A percentile compares a stretch with the other conserved stretches of the same genome.
These are phyloP conservation scores for Indri indri DNA, from an alignment of 2,113 vertebrate species.

Conservation along the genomic window DNA sequence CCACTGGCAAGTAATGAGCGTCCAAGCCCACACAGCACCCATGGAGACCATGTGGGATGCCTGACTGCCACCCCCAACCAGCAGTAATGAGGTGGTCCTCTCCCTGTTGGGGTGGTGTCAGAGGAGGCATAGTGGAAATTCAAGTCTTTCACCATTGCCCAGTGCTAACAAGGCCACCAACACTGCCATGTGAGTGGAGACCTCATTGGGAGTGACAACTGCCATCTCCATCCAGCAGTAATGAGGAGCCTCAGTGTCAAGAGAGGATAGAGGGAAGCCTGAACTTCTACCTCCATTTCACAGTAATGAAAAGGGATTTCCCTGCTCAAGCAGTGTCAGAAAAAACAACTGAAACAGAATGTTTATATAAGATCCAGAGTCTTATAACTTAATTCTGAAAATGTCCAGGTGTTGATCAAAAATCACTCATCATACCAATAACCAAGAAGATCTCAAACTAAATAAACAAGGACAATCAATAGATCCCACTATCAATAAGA, in stretches of 20 bases:
- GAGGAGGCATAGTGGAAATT: background rate
- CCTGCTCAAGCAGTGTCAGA: background rate
- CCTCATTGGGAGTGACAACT: background rate
- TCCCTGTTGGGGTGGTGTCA: background rate
- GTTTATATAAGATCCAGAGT: background rate
- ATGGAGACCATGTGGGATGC: background rate
- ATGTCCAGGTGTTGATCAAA: background rate
- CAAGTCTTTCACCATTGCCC: background rate
- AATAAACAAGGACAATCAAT: background rate
- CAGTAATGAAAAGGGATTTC: background rate
- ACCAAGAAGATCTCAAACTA: background rate
- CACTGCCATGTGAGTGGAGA: background rate
- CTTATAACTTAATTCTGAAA: background rate
- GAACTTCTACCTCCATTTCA: background rate
- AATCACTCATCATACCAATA: background rate
- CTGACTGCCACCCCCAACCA: background rate
- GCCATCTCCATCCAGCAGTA: background rate
- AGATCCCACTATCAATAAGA: background rate
- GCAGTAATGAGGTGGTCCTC: background rate
- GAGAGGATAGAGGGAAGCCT: background rate
- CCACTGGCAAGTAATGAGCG: background rate
- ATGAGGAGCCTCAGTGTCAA: background rate
- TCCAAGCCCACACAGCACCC: background rate
- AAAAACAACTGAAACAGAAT: background rate
- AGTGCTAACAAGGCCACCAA: background rate